Percentiles rank a stretch among this genome's conserved stretches.
Conservation (phyloP, 1,140 invertebrate genomes). For the Penaeus chinensis region DNA sequence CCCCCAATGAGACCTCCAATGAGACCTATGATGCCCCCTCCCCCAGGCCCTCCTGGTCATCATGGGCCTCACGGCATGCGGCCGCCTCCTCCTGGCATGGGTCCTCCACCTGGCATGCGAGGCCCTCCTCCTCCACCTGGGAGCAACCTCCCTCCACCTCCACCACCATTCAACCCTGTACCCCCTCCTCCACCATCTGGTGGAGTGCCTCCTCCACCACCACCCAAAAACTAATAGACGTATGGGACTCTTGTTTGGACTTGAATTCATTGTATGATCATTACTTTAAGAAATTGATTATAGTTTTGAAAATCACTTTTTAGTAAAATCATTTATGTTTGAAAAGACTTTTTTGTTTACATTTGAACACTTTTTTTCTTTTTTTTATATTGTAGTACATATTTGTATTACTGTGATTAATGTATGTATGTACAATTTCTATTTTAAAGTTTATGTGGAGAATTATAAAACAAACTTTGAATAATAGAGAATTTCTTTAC, state of each 20-base stretch:
- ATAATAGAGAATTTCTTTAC: too few species aligned
- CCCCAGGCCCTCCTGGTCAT: conserved; percentile 64
- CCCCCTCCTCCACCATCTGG: conserved; percentile 75
- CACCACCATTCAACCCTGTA: conserved; percentile 78
- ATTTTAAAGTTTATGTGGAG: too few species aligned
- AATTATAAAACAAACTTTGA: too few species aligned
- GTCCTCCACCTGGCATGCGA: conserved; percentile 71
- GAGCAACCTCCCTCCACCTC: conserved; percentile 72
- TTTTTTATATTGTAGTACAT: too few species aligned
- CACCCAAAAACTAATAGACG: conserved; percentile 48
- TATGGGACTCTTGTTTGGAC: not conserved
- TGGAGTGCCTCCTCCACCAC: conserved; percentile 60
- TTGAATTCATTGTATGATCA: not conserved
- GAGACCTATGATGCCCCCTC: conserved; percentile 66
- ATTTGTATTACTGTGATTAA: too few species aligned
- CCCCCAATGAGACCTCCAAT: conserved; percentile 56
- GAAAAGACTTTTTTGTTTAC: too few species aligned
- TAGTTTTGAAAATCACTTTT: too few species aligned
- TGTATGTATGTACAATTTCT: too few species aligned
- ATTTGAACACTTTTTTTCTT: too few species aligned
- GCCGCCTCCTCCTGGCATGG: conserved; percentile 70
- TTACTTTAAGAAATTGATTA: not conserved
- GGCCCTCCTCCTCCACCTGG: conserved; percentile 69
- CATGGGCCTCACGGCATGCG: conserved; percentile 48
- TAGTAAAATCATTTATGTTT: too few species aligned